These are phyloP conservation scores for Gopherus evgoodei DNA, from an alignment of 2,113 vertebrate species.

Conservation along the genomic window DNA sequence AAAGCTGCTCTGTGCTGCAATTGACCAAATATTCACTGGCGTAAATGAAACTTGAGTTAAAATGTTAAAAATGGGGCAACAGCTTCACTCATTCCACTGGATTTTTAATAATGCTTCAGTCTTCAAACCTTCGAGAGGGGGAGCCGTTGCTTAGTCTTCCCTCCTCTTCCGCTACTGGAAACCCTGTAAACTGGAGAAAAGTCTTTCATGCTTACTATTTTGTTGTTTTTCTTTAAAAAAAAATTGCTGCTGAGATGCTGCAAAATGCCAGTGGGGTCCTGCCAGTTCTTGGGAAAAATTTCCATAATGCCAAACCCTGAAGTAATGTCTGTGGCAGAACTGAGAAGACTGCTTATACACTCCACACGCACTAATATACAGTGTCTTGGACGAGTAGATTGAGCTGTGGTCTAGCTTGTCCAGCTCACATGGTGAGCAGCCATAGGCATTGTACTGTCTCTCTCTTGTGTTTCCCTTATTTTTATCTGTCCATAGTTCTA, in stretches of 20 bases:
- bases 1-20: not conserved
- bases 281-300: too few relatives aligned
- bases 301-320: too few relatives aligned
- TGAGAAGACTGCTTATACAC: constrained; percentile 5
- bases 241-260: too few relatives aligned
- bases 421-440: not conserved
- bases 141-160: not conserved
- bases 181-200: not conserved
- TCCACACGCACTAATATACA: not conserved
- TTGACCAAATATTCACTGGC: not conserved
- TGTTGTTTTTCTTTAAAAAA: not conserved
- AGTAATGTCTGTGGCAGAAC: not conserved
- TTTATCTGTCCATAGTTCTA: not conserved
- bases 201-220: not conserved
- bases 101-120: not conserved
- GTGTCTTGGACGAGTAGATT: not conserved
- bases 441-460: not conserved
- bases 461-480: not conserved
- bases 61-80: not conserved
- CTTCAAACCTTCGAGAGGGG: not conserved
- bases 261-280: too few relatives aligned
- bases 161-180: not conserved
- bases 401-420: not conserved
- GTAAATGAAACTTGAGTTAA: not conserved
- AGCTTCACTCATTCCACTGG: not conserved